phyloP scores from a whole-genome alignment of 37 sponge, comb jelly and placozoan genomes.

The Spongilla lacustris region DNA sequence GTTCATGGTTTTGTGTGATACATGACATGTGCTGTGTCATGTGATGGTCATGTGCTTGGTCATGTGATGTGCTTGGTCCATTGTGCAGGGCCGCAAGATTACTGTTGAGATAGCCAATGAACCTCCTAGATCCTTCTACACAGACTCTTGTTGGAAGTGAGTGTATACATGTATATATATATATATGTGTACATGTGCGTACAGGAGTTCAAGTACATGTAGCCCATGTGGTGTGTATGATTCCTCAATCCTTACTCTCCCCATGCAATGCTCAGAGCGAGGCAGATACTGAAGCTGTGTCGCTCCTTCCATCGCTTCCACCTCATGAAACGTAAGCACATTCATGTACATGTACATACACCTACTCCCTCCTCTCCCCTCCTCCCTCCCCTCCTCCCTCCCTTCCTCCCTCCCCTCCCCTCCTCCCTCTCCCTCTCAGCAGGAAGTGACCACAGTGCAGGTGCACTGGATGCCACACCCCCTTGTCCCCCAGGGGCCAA shows the following conservation, averaged over 20 bases:
- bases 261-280: no score
- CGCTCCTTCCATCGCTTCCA: not conserved
- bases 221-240: not conserved
- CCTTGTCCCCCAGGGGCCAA: not conserved
- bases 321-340: no score
- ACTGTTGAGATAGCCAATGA: constrained; percentile 20
- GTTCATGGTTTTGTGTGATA: no score
- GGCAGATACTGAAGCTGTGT: not conserved
- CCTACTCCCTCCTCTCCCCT: not conserved
- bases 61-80: no score
- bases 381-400: not conserved
- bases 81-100: constrained; percentile 52
- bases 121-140: constrained; percentile 22
- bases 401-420: not conserved
- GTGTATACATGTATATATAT: not conserved
- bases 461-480: not conserved
- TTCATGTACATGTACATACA: not conserved
- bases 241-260: no score
- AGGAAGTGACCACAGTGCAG: no score
- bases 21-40: no score
- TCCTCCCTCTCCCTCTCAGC: not conserved
- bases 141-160: constrained; percentile 48
- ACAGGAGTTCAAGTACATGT: no score
- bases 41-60: no score
- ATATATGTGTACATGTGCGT: no score